phyloP scores from a whole-genome alignment of 2,113 vertebrate genomes.

The mouse (Mus musculus) region DNA sequence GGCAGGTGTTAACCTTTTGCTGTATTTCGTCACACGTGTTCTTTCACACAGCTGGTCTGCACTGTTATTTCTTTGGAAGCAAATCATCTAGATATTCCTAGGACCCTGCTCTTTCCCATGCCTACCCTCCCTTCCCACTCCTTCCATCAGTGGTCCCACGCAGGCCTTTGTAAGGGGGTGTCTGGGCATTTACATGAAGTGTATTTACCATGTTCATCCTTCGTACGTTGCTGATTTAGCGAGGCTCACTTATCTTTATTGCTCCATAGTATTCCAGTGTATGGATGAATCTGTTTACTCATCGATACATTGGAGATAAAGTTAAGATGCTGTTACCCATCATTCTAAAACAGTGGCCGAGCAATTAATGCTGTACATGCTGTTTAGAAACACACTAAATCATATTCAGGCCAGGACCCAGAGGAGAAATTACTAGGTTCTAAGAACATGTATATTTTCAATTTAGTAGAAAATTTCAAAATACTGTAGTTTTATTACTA shows the following conservation, averaged over 20 bases:
- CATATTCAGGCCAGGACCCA: neutral
- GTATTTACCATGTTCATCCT: neutral
- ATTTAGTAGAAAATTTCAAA: neutral
- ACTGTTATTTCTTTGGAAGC: neutral
- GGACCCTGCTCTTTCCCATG: rapidly evolving
- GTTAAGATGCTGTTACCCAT: neutral
- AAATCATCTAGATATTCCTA: neutral
- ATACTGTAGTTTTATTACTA: neutral
- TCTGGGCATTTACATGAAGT: neutral
- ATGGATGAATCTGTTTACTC: neutral
- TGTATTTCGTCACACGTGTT: neutral
- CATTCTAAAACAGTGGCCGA: neutral
- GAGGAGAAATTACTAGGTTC: neutral
- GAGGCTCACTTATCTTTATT: neutral
- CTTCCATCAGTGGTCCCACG: neutral
- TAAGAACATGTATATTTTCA: neutral
- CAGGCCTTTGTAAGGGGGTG: neutral
- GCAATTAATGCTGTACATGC: neutral
- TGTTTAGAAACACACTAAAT: neutral
- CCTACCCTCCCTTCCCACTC: neutral
- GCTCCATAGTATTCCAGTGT: neutral
- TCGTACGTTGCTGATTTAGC: neutral
- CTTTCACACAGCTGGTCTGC: neutral
- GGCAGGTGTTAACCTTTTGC: neutral
- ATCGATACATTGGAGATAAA: neutral